Conservation (phyloP, 2,797 vertebrate genomes). For the Sebastes steindachneri region DNA sequence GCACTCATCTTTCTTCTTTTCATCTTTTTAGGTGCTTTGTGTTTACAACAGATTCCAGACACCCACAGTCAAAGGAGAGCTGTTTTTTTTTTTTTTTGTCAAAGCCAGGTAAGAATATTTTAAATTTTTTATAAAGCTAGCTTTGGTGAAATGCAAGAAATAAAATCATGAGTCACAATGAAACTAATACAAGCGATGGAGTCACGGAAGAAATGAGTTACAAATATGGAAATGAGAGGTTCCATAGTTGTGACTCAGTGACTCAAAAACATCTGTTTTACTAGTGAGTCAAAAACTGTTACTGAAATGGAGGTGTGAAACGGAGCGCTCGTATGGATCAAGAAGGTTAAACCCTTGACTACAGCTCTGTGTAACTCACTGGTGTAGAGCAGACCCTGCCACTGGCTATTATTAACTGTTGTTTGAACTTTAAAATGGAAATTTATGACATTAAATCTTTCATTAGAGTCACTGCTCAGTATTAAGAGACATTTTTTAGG, state of each 20-base stretch:
- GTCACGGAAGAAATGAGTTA: not conserved
- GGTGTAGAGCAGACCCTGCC: not conserved
- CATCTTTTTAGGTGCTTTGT: conserved; percentile 12
- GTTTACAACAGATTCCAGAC: not conserved
- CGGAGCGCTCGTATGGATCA: not conserved
- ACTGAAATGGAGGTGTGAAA: not conserved
- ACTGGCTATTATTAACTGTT: not conserved
- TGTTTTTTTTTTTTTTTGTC: not conserved
- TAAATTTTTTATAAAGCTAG: not conserved
- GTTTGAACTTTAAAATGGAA: not conserved
- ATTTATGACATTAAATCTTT: not conserved
- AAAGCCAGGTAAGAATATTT: conserved; percentile 11
- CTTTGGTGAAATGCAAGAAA: not conserved
- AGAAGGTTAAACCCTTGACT: not conserved
- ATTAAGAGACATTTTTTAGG: not conserved
- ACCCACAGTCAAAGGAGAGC: not conserved
- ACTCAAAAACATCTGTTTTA: conserved; percentile 26
- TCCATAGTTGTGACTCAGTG: conserved; percentile 18
- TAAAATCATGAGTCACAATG: not conserved
- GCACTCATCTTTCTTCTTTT: not conserved
- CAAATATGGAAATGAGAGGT: conserved; percentile 16
- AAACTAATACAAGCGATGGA: conserved; percentile 11
- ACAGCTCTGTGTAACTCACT: not conserved
- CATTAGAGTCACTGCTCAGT: not conserved
- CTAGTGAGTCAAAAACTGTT: not conserved